Percentiles rank a stretch among this genome's conserved stretches.
phyloP scores from a whole-genome alignment of 1,140 invertebrate species.

The Aphelenchoides fujianensis region DNA sequence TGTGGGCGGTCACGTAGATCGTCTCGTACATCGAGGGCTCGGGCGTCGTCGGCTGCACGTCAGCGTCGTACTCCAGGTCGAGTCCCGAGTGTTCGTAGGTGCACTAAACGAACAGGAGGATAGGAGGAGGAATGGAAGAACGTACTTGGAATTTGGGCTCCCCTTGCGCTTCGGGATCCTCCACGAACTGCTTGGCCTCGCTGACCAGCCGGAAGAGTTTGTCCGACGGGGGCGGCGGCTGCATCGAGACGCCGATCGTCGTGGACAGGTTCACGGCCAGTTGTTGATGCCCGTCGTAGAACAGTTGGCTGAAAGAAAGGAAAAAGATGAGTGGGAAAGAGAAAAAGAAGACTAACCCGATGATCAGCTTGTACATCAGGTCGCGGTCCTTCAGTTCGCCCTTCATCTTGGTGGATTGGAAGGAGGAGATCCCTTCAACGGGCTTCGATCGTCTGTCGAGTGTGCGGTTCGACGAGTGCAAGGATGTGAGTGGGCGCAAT shows the following conservation, averaged over 20 bases:
- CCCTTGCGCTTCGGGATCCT: conserved; percentile 63
- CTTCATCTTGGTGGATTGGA: conserved; percentile 40
- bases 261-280: conserved; percentile 79
- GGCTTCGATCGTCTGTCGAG: too few species aligned
- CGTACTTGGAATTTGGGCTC: conserved; percentile 27
- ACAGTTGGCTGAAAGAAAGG: conserved; percentile 69
- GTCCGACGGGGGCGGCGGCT: conserved; percentile 91
- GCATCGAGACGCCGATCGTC: conserved; percentile 72
- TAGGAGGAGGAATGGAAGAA: background rate
- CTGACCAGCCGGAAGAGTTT: conserved; percentile 79
- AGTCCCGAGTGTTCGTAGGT: conserved; percentile 69
- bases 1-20: conserved; percentile 96
- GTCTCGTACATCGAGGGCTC: conserved; percentile 95
- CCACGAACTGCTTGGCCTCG: conserved; percentile 81
- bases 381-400: conserved; percentile 60
- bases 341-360: conserved; percentile 49
- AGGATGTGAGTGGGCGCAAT: too few species aligned
- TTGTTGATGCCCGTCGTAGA: conserved; percentile 82
- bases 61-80: conserved; percentile 88
- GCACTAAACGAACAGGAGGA: conserved; percentile 33
- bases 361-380: conserved; percentile 60
- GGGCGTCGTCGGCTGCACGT: conserved; percentile 72
- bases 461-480: too few species aligned
- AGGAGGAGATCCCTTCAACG: too few species aligned
- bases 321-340: conserved; percentile 21